phyloP scores from a whole-genome alignment of 2,113 vertebrate species.

The Crotalus helleri region DNA sequence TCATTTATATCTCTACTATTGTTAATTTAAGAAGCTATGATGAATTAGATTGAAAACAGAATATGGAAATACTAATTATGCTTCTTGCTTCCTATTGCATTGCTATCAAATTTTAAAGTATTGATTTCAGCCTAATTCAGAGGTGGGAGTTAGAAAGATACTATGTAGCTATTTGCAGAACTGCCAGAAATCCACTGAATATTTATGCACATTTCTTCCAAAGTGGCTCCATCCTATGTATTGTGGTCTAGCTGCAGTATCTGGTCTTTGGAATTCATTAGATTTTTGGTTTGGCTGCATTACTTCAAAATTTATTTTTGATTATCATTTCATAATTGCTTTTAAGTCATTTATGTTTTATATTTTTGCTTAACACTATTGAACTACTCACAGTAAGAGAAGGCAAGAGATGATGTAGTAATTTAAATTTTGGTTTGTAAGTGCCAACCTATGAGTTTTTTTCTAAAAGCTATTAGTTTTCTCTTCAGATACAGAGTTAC shows the following conservation, averaged over 20 bases:
- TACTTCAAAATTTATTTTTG: conserved; percentile 20
- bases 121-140: background rate
- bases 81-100: background rate
- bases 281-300: rapidly evolving
- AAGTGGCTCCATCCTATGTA: background rate
- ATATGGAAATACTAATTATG: background rate
- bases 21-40: background rate
- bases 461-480: conserved; percentile 2
- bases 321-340: background rate
- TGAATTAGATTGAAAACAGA: background rate
- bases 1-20: background rate
- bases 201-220: background rate
- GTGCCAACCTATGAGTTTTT: rapidly evolving
- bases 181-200: background rate
- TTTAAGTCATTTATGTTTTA: background rate
- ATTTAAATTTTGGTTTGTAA: rapidly evolving
- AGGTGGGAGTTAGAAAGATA: background rate
- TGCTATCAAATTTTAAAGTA: background rate
- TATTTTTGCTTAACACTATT: background rate
- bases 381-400: background rate
- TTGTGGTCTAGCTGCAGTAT: background rate
- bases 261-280: rapidly evolving
- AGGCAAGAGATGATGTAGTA: background rate
- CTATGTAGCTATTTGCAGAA: background rate
- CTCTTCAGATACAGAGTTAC: rapidly evolving